Evolutionary conservation across 1,140 invertebrate genomes (phyloP).

Genomic region (Halictus rubicundus): DNA sequence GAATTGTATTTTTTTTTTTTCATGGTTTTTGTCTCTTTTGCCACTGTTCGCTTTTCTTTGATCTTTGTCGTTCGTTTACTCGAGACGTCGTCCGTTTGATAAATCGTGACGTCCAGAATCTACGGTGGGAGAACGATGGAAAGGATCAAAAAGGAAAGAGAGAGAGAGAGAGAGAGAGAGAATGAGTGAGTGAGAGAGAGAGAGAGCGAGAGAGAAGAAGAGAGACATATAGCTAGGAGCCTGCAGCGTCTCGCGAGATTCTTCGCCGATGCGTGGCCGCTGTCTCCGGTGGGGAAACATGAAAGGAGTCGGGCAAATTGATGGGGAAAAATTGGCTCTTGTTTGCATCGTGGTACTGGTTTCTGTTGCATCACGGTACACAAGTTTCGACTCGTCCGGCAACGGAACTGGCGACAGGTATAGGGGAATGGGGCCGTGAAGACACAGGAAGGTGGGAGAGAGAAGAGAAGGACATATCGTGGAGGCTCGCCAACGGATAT

Average conservation of each 20-base stretch:
- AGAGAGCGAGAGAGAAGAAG: no score
- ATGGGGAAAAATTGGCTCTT: conserved; percentile 50
- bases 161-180: no score
- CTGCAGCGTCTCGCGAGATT: conserved; percentile 28
- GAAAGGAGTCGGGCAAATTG: conserved; percentile 40
- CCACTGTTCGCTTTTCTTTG: neutral
- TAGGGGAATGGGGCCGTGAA: neutral
- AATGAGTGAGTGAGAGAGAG: no score
- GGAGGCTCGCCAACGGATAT: conserved; percentile 59
- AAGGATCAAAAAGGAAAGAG: neutral
- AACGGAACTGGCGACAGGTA: no score
- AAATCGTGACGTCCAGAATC: conserved; percentile 26
- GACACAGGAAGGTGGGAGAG: neutral
- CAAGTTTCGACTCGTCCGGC: no score
- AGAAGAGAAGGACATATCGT: neutral
- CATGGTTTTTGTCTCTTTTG: conserved; percentile 1
- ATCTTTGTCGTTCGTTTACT: neutral
- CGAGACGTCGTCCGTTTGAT: conserved; percentile 27
- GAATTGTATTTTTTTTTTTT: conserved; percentile 1
- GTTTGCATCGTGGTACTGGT: no score
- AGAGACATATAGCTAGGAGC: neutral
- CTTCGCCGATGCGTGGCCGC: conserved; percentile 1
- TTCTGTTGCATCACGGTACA: no score
- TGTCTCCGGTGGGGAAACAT: conserved; percentile 15
- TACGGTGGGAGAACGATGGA: conserved; percentile 7